Base-by-base conservation (phyloP, 1,140 invertebrate species). In the Paramacrobiotus metropolitanus region DNA sequence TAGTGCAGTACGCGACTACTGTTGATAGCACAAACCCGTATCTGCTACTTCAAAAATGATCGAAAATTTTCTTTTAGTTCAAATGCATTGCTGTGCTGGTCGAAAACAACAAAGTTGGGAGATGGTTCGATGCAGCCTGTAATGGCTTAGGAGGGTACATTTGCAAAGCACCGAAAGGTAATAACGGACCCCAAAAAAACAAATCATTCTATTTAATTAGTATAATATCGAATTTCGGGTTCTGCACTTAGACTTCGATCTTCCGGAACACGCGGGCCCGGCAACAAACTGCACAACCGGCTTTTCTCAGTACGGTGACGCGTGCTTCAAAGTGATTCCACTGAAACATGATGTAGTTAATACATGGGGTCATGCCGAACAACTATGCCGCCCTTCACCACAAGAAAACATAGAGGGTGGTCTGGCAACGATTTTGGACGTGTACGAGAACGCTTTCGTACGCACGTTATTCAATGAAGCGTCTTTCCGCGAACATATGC, bases 361-460 rank as follows among this genome's bases (percentile, higher is more conserved):
- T 24, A 24, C 48, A 4, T 20, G 15, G 15, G 15, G 48, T 15
- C 15, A 55, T 9, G 48, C 48, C 4, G 48, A 15, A 15, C 48
- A 24, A 15, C 48, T n/a, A 55, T 9, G 48, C 48, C 48, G 9
- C 15, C 48, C 4, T 15, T 15, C 15, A 55, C 48, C 15, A 9
- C 15, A 24, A 55, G 34, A n/a, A 20, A 4, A 55, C 48, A 20
- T 15, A 20, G 4, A 4, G 15, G 28, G 15, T 24, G 48, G 28
- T 24, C 15, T 55, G 15, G 48, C 48, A 9, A 55, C 48, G 15
- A 55, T 55, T 28, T 28, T 9, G 4, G 48, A 55, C 28, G 28
- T 55, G 4, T 55, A 55, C 48, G 48, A 55, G 48, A 55, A 55
- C 48, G 48, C 48, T 9, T 55, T 55, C 48, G 28, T 55, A 9